Evolutionary conservation across 1,140 invertebrate genomes (phyloP).

Genomic region (Brachionus rubens): DNA sequence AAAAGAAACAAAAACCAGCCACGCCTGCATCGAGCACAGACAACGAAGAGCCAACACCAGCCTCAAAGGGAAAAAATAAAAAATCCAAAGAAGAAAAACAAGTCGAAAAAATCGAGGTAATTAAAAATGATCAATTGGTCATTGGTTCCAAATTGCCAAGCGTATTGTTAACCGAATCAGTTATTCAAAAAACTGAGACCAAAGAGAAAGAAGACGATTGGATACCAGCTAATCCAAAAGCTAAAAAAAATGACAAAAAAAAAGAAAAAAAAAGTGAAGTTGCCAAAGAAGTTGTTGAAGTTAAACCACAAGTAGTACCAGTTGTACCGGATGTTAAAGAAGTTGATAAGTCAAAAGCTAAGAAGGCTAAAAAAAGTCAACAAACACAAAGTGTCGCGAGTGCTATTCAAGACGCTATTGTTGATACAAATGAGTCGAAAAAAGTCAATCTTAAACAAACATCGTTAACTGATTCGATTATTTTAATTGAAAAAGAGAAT

Average conservation of each 20-base stretch:
- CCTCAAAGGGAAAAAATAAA: background rate
- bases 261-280: background rate
- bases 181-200: slow-evolving; percentile 15
- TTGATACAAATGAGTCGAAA: background rate
- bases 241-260: background rate
- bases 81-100: background rate
- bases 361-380: background rate
- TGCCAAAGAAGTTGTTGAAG: background rate
- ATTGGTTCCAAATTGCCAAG: slow-evolving; percentile 3
- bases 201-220: slow-evolving; percentile 26
- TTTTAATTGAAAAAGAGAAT: slow-evolving; percentile 33
- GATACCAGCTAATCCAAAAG: slow-evolving; percentile 19
- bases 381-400: background rate
- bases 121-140: background rate
- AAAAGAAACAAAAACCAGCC: slow-evolving; percentile 26
- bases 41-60: no score
- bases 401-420: slow-evolving; percentile 33
- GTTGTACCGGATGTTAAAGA: background rate
- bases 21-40: no score
- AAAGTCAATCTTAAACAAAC: slow-evolving; percentile 27
- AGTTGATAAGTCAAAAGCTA: background rate
- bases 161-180: background rate
- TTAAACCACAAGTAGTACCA: background rate
- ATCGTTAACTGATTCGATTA: slow-evolving; percentile 33
- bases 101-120: background rate